These are phyloP conservation scores for Etheostoma nigrum DNA, from an alignment of 2,797 vertebrate genomes.

Conservation along the genomic window DNA sequence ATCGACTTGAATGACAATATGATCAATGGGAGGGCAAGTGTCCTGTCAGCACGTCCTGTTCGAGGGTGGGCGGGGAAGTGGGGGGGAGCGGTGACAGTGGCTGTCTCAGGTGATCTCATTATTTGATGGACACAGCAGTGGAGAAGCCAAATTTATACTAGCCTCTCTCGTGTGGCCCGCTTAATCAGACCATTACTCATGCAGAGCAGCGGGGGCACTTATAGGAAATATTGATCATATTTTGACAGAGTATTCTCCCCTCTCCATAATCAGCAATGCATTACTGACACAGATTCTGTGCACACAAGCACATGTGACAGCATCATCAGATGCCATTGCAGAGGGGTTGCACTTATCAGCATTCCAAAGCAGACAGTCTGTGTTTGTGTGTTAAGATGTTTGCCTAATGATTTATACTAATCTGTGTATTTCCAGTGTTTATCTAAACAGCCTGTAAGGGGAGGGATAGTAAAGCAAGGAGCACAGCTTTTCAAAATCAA, in stretches of 20 bases:
- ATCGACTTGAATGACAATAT: conserved; percentile 69
- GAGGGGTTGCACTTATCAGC: conserved; percentile 73
- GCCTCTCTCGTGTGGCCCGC: conserved; percentile 57
- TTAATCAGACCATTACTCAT: conserved; percentile 78
- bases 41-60: conserved; percentile 79
- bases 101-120: conserved; percentile 82
- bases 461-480: conserved; percentile 69
- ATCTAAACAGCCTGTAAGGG: conserved; percentile 78
- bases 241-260: conserved; percentile 80
- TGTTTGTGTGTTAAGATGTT: conserved; percentile 77
- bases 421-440: conserved; percentile 83
- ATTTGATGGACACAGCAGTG: conserved; percentile 80
- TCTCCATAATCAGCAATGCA: conserved; percentile 75
- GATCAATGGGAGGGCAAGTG: conserved; percentile 79
- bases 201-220: conserved; percentile 69
- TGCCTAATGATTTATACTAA: conserved; percentile 82
- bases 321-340: conserved; percentile 61
- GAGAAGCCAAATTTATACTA: conserved; percentile 62
- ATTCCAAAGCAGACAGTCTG: conserved; percentile 69
- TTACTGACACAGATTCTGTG: conserved; percentile 36
- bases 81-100: conserved; percentile 40
- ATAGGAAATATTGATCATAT: conserved; percentile 81
- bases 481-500: conserved; percentile 76
- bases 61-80: not conserved
- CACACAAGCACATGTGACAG: conserved; percentile 44